Percentiles rank a stretch among this genome's conserved stretches.
These are phyloP conservation scores for Galeopsomyia nigrocyanea DNA, from an alignment of 2,888 invertebrate genomes.

Conservation along the genomic window DNA sequence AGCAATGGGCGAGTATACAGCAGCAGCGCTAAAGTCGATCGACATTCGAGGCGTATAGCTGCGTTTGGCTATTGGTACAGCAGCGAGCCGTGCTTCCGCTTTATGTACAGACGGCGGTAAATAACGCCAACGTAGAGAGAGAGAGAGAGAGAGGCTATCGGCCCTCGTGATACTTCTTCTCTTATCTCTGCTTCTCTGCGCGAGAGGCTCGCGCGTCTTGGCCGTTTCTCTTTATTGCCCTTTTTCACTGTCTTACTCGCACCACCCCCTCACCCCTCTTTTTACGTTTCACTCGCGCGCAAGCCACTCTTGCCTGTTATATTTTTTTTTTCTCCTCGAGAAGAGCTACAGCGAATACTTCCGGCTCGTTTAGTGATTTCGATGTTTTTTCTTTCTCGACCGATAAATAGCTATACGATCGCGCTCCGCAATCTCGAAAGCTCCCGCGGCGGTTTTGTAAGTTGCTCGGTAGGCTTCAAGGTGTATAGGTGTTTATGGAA, in stretches of 20 bases:
- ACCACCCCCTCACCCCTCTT: constrained; percentile 2
- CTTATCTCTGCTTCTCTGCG: constrained; percentile 17
- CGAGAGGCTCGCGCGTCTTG: not conserved
- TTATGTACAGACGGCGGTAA: constrained; percentile 44
- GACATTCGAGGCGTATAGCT: constrained; percentile 29
- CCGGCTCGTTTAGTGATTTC: constrained; percentile 26
- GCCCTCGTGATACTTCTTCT: constrained; percentile 36
- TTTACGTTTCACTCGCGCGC: constrained; percentile 34
- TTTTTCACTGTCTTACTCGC: constrained; percentile 35
- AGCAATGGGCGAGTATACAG: constrained; percentile 1
- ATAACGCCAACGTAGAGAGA: constrained; percentile 28
- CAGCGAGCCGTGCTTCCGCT: constrained; percentile 35
- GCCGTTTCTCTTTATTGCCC: constrained; percentile 29
- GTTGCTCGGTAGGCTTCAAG: no score
- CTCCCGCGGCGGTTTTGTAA: no score
- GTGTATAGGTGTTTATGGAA: no score
- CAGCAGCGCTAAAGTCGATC: constrained; percentile 18
- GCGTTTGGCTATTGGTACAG: not conserved
- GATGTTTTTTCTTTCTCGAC: constrained; percentile 35
- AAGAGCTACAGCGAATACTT: not conserved
- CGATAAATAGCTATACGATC: constrained; percentile 34
- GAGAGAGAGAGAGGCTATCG: constrained; percentile 29
- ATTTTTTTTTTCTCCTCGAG: not conserved
- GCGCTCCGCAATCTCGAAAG: no score
- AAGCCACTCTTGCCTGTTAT: not conserved